A percentile compares a stretch with the other conserved stretches of the same genome.
phyloP scores from a whole-genome alignment of 2,888 invertebrate genomes.

The Trissolcus japonicus region DNA sequence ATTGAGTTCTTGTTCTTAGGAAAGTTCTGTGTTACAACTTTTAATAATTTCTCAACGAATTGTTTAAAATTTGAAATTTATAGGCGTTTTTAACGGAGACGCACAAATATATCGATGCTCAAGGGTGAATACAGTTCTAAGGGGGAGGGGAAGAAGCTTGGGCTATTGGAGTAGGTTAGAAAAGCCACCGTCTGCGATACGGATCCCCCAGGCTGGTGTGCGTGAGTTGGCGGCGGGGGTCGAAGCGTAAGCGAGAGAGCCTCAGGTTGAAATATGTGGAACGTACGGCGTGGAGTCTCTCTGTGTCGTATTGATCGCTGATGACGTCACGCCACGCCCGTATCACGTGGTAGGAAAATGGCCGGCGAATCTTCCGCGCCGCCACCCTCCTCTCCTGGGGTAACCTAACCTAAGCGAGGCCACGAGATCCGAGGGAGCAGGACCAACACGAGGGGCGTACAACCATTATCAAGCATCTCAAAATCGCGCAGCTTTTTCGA shows the following conservation, averaged over 20 bases:
- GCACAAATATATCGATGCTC: conserved; percentile 50
- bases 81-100: conserved; percentile 23
- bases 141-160: conserved; percentile 35
- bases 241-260: conserved; percentile 27
- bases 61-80: too few species aligned
- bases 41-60: too few species aligned
- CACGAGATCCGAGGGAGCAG: conserved; percentile 45
- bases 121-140: conserved; percentile 26
- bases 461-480: conserved; percentile 12
- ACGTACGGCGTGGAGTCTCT: conserved; percentile 60
- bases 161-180: conserved; percentile 59
- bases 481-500: conserved; percentile 4
- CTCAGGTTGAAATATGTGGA: conserved; percentile 61
- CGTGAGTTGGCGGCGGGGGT: conserved; percentile 16
- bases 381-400: conserved; percentile 26
- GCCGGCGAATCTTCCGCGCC: conserved; percentile 62
- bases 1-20: too few species aligned
- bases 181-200: conserved; percentile 47
- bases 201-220: conserved; percentile 37
- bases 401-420: conserved; percentile 58
- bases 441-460: conserved; percentile 25
- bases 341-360: conserved; percentile 73
- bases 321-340: conserved; percentile 75
- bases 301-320: conserved; percentile 72
- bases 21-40: too few species aligned